Base-by-base conservation (phyloP, 30 jellyfish, hydroid and myxozoan species). In the Euphysa ruthae region DNA sequence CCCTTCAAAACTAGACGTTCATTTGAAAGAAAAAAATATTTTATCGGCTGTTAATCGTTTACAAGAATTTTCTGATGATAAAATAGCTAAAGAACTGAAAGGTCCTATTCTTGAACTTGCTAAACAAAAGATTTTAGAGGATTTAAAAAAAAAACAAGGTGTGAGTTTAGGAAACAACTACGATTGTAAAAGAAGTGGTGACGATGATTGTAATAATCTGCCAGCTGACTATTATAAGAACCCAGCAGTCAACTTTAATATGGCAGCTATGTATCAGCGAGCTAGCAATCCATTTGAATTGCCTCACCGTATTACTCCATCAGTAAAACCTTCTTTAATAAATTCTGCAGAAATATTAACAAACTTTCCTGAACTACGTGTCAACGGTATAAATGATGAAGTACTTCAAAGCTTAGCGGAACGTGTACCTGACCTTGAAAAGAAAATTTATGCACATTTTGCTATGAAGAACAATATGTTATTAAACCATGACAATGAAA, bases 371-470 rank as follows among this genome's bases (percentile, higher is more conserved):
- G 94, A 86, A 72, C 86, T 86, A 16, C 65, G 85, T 49, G 73
- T 68, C n/a, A 78, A 86, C 55, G 96, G 96, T 15, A 77, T 79
- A 14, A 79, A 82, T 4, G 94, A 72, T 5, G 84, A 86, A 19
- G 77, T 68, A 2, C 43, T 86, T 18, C 57, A 64, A 38, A 77
- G 93, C 56, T 63, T 86, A 15, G 77, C 77, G 44, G 70, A 49
- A 49, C 77, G 70, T 23, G 84, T 86, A 16, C 96, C 96, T 13
- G 73, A 86, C 64, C 58, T 86, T 26, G 82, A 86, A 60, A 71
- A 86, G 54, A 76, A 92, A 42, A 86, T 86, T 28, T 60, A 43
- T 16, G 93, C 88, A 6, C 96, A 86, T 35, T 86, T 86, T 61
- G 81, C 74, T 5, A 29, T 75, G 28, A 85, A 63, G 35, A 73